Evolutionary conservation across 2,113 vertebrate genomes (phyloP).

Genomic region (Orientallactaga bullata): DNA sequence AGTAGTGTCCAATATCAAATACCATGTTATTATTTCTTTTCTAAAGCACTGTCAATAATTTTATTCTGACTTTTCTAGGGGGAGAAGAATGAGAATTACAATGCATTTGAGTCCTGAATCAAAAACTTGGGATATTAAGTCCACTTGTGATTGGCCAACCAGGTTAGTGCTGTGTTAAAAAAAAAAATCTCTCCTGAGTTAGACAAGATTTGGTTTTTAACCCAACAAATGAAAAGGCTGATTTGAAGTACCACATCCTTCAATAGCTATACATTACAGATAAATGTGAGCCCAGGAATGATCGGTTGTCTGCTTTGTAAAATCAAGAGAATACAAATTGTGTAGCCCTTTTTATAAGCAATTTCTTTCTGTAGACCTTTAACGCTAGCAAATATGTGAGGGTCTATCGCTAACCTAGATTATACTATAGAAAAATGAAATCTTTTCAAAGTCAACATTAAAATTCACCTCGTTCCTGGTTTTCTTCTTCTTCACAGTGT

Average conservation of each 20-base stretch:
- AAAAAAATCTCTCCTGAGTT: constrained; percentile 45
- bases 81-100: constrained; percentile 45
- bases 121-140: constrained; percentile 62
- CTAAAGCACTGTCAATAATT: constrained; percentile 33
- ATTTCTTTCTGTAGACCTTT: constrained; percentile 71
- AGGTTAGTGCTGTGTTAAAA: constrained; percentile 33
- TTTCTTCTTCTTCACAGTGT: constrained; percentile 51
- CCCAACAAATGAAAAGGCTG: constrained; percentile 61
- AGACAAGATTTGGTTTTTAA: constrained; percentile 76
- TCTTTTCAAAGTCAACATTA: constrained; percentile 72
- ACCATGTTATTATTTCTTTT: not conserved
- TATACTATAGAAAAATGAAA: constrained; percentile 70
- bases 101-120: constrained; percentile 49
- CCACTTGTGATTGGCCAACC: constrained; percentile 60
- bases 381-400: constrained; percentile 60
- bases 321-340: constrained; percentile 73
- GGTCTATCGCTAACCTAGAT: constrained; percentile 67
- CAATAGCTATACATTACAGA: constrained; percentile 73
- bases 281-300: constrained; percentile 70
- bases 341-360: constrained; percentile 31
- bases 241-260: constrained; percentile 52
- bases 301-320: constrained; percentile 70
- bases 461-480: constrained; percentile 65
- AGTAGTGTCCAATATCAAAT: not conserved
- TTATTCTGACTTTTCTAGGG: constrained; percentile 3